phyloP scores from a whole-genome alignment of 2,113 vertebrate genomes.

The Dasyornis broadbenti region DNA sequence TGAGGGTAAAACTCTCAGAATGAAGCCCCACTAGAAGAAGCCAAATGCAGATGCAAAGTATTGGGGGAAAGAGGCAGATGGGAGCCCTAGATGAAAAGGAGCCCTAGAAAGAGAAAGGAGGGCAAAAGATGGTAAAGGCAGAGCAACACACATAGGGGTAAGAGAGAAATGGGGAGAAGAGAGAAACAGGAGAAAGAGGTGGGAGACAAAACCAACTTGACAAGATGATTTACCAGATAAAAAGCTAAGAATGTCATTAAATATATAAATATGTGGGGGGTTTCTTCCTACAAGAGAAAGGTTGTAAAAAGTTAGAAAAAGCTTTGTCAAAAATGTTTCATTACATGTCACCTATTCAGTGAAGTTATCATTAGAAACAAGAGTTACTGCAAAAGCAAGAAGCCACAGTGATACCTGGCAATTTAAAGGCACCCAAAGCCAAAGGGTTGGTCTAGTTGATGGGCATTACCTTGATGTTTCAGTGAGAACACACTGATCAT shows the following conservation, averaged over 20 bases:
- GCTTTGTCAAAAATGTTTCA: not conserved
- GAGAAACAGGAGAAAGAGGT: not conserved
- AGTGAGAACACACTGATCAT: not conserved
- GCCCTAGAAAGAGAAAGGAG: not conserved
- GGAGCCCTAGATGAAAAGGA: not conserved
- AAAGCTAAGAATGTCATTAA: not conserved
- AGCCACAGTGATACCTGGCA: not conserved
- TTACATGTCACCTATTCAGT: not conserved
- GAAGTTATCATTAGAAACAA: not conserved
- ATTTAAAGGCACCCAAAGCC: not conserved
- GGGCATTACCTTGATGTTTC: not conserved
- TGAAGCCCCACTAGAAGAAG: not conserved
- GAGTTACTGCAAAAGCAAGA: not conserved
- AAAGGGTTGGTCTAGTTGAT: not conserved
- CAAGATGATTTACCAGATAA: not conserved
- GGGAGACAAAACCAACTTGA: not conserved
- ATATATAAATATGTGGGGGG: not conserved
- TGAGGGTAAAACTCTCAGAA: not conserved
- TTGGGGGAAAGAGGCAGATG: not conserved
- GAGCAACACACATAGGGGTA: not conserved
- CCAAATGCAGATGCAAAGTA: not conserved
- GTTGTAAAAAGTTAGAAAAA: not conserved
- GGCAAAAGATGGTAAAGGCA: not conserved
- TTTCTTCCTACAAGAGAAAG: not conserved
- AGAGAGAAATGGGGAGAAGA: not conserved